Evolutionary conservation across 2,797 vertebrate species (phyloP).

Genomic region (Paratrypauchen microcephalus): DNA sequence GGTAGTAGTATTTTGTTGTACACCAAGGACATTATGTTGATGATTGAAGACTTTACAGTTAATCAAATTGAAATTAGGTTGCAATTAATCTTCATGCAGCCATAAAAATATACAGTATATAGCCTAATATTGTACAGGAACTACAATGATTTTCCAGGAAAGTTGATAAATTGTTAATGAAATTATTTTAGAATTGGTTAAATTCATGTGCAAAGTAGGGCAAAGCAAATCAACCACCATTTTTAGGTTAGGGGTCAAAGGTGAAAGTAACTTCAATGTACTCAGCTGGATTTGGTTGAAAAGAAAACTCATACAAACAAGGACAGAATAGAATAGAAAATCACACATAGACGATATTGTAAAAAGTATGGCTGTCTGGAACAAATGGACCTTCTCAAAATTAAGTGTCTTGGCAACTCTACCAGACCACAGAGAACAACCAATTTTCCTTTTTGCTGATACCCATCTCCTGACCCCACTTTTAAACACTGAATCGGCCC

Average conservation of each 20-base stretch:
- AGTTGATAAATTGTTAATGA: not conserved
- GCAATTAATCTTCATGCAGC: not conserved
- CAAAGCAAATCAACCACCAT: no score
- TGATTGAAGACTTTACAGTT: not conserved
- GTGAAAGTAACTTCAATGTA: no score
- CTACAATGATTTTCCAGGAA: not conserved
- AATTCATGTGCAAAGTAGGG: not conserved
- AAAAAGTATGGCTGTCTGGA: not conserved
- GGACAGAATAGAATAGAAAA: not conserved
- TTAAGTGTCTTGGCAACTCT: not conserved
- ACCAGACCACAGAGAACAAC: not conserved
- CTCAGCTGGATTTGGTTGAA: not conserved
- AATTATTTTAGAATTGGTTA: not conserved
- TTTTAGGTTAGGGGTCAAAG: no score
- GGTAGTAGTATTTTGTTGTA: no score
- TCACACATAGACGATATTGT: not conserved
- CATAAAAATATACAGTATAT: not conserved
- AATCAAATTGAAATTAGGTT: not conserved
- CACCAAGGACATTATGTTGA: no score
- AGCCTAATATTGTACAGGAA: no score
- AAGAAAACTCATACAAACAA: not conserved
- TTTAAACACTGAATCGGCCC: not conserved
- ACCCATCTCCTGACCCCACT: constrained; percentile 5
- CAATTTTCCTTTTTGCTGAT: not conserved
- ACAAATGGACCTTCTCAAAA: not conserved